A percentile compares a stretch with the other conserved stretches of the same genome.
phyloP scores from a whole-genome alignment of 2,113 vertebrate genomes.

The Toxotes jaculatrix region DNA sequence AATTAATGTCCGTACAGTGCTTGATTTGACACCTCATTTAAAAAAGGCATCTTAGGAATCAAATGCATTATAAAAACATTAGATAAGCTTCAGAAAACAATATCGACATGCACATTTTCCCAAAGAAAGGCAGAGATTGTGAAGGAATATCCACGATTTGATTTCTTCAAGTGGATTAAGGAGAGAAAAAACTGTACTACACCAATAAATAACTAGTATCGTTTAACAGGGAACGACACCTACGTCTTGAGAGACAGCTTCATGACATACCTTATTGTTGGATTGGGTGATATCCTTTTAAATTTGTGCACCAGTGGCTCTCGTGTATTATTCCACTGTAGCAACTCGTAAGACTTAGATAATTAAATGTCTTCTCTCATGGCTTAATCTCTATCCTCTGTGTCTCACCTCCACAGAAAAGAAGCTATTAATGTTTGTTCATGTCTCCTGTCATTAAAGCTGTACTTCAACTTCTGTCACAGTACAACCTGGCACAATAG shows the following conservation, averaged over 20 bases:
- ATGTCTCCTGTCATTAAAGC: constrained; percentile 43
- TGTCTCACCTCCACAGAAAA: constrained; percentile 45
- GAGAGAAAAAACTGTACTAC: not conserved
- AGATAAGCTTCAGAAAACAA: not conserved
- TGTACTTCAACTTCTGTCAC: constrained; percentile 16
- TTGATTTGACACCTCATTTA: constrained; percentile 18
- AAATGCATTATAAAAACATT: constrained; percentile 12
- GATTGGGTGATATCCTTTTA: constrained; percentile 31
- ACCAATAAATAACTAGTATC: constrained; percentile 4
- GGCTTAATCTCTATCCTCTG: constrained; percentile 46
- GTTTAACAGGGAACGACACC: not conserved
- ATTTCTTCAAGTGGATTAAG: not conserved
- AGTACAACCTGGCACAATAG: constrained; percentile 13
- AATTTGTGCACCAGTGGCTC: constrained; percentile 15
- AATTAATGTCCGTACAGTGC: not conserved
- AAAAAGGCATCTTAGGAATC: not conserved
- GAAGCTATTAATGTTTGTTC: constrained; percentile 49
- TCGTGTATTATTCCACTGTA: constrained; percentile 35
- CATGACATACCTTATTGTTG: constrained; percentile 26
- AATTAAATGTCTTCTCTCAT: constrained; percentile 54
- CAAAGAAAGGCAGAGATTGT: not conserved
- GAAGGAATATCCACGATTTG: not conserved
- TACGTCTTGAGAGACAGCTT: constrained; percentile 2
- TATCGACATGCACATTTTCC: not conserved
- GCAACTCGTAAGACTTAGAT: constrained; percentile 45